These are phyloP conservation scores for Aporrectodea caliginosa DNA, from an alignment of 1,140 invertebrate genomes.

Conservation along the genomic window DNA sequence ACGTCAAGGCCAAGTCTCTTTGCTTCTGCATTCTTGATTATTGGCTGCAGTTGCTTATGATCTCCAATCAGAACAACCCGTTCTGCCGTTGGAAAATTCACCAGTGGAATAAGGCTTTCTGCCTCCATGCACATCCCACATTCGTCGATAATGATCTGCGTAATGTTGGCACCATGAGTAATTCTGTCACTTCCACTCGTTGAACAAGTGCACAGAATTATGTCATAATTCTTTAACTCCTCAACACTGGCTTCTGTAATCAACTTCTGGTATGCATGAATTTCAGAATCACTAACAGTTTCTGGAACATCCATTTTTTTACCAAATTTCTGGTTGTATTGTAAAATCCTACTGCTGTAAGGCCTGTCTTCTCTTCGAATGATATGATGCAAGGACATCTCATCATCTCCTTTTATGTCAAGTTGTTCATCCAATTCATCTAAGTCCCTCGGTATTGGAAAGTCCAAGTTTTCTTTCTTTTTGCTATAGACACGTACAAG, in stretches of 20 bases:
- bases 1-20: constrained; percentile 40
- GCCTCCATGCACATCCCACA: constrained; percentile 48
- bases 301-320: constrained; percentile 36
- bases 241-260: constrained; percentile 37
- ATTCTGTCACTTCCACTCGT: constrained; percentile 35
- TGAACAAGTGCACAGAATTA: constrained; percentile 43
- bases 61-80: constrained; percentile 50
- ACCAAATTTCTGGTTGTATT: constrained; percentile 41
- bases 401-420: too few species aligned
- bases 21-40: constrained; percentile 41
- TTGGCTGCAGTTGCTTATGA: too few species aligned
- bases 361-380: too few species aligned
- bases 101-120: constrained; percentile 43
- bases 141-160: constrained; percentile 52
- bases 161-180: constrained; percentile 18
- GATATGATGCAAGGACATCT: too few species aligned
- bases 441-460: too few species aligned
- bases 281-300: too few species aligned
- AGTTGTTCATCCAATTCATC: too few species aligned
- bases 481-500: too few species aligned
- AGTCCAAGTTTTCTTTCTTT: too few species aligned
- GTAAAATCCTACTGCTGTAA: constrained; percentile 34
- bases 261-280: constrained; percentile 36
- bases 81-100: too few species aligned
- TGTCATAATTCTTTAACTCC: constrained; percentile 43